Base-by-base conservation (phyloP, 2,888 invertebrate species). In the Macaria liturata region DNA sequence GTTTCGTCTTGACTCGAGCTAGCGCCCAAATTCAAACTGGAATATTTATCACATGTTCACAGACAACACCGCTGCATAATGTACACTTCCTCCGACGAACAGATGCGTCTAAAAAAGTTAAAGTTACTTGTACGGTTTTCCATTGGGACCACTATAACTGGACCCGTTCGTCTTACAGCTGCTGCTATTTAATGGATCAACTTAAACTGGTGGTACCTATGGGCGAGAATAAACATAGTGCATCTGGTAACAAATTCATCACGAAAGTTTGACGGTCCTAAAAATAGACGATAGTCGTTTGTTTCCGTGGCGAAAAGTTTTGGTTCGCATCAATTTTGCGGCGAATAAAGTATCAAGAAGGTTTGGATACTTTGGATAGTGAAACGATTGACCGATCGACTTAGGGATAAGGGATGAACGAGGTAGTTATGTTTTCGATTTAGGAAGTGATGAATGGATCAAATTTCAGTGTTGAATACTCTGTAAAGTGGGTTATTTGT, bases 21-120 rank as follows among this genome's bases (percentile, higher is more conserved):
- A 50, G 9, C 52, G 39, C 47, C 42, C 47, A 50, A 46, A 47
- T 42, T 37, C 54, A 50, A 46, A 42, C 46, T 59, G 39, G 54
- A 54, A 54, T 54, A 54, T 59, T 50, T 54, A 59, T 50, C 46
- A 37, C 34, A 37, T 50, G 46, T 50, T 54, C 54, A 46, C 54
- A 54, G 46, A 54, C 46, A 50, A 54, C 50, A 54, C 39, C 40
- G 32, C 34, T 50, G 49, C 44, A 54, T 58, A 53, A 58, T 58
- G 50, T 50, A 50, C 8, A 52, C 52, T 53, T 59, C 51, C 37
- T 49, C 55, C 5, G 46, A 55, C 40, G 49, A 40, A 49, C 48
- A 48, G 51, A 52, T 56, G 52, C 59, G 47, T 52, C 55, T 55
- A 49, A 55, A 59, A 58, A 55, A 52, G 51, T 56, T 44, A 58